A percentile compares a stretch with the other conserved stretches of the same genome.
phyloP scores from a whole-genome alignment of 2,888 invertebrate species.

The Marronus borbonicus region DNA sequence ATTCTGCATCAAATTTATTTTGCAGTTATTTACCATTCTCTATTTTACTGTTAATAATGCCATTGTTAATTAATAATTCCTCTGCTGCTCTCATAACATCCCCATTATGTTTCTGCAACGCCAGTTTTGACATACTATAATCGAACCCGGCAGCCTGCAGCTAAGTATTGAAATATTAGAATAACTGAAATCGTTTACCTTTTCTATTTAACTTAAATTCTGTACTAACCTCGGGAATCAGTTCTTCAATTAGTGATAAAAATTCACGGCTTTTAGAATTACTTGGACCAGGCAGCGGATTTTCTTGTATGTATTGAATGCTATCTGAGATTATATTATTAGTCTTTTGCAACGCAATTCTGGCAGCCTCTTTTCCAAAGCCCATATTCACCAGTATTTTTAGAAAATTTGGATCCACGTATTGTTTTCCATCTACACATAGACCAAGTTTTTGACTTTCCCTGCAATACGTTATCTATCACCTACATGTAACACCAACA shows the following conservation, averaged over 20 bases:
- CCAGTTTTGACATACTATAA: constrained; percentile 71
- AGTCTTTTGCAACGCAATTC: constrained; percentile 76
- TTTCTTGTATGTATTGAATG: constrained; percentile 76
- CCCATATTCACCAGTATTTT: constrained; percentile 80
- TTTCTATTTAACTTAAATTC: neutral
- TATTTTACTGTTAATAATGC: constrained; percentile 64
- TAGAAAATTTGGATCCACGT: constrained; percentile 72
- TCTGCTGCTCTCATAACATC: constrained; percentile 76
- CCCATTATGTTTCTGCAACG: constrained; percentile 73
- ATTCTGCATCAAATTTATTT: constrained; percentile 1
- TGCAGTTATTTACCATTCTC: constrained; percentile 44
- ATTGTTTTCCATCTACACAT: constrained; percentile 75
- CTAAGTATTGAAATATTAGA: constrained; percentile 62
- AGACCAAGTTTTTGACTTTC: constrained; percentile 73
- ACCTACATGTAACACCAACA: too few relatives aligned
- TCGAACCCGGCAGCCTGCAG: constrained; percentile 77
- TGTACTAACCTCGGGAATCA: constrained; percentile 64
- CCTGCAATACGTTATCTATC: constrained; percentile 63
- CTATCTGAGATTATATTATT: constrained; percentile 82
- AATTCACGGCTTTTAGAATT: constrained; percentile 67
- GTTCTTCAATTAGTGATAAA: constrained; percentile 64
- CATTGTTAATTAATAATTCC: constrained; percentile 71
- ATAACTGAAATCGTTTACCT: neutral
- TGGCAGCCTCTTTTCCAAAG: constrained; percentile 74
- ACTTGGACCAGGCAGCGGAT: constrained; percentile 71